Evolutionary conservation across 92 coral and sea anemone species (phyloP), one percentile per base, ranked within the genome.

Genomic region (Palythoa caribaeorum): DNA sequence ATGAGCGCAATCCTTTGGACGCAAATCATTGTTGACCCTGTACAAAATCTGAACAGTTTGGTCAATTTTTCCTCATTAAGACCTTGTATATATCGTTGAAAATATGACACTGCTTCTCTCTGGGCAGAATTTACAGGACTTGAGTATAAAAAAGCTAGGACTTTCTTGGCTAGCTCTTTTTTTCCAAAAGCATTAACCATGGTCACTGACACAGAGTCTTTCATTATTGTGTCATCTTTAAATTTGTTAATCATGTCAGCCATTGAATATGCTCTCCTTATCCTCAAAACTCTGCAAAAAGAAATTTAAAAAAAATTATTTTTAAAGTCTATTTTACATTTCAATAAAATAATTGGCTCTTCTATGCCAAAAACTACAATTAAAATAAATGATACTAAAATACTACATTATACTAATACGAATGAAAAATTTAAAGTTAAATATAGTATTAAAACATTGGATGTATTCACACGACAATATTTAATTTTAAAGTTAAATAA

Each of bases 111-210:
- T 15, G 88, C 88, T 44, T 88, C 88, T 44, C 90, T 78, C 51
- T 90, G 71, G 16, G 92, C 47, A 80, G 39, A 63, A 52, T 39
- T 84, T 21, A 38, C 38, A 65, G 92, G 92, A 40, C 15, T 77
- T 65, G 90, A 71, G 47, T 86, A 28, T 59, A 90, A 38, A 50
- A 90, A 74, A 48, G 79, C 74, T 54, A 90, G n/a, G 51, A 90
- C 89, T 40, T 77, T 89, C 84, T 63, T 89, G 1, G 91, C 93
- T 60, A 77, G 72, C 68, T 92, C 91, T 88, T 63, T 68, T 48
- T 92, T 80, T 51, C 93, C 91, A 78, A 83, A 89, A 79, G 92
- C 77, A 89, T 92, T 92, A n/a, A 92, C 89, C 94, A 89, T 92
- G 74, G 75, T 83, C 72, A 86, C 90, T 69, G 78, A 79, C 57